These are phyloP conservation scores for Calidris pygmaea DNA, from an alignment of 2,113 vertebrate species.

Conservation along the genomic window DNA sequence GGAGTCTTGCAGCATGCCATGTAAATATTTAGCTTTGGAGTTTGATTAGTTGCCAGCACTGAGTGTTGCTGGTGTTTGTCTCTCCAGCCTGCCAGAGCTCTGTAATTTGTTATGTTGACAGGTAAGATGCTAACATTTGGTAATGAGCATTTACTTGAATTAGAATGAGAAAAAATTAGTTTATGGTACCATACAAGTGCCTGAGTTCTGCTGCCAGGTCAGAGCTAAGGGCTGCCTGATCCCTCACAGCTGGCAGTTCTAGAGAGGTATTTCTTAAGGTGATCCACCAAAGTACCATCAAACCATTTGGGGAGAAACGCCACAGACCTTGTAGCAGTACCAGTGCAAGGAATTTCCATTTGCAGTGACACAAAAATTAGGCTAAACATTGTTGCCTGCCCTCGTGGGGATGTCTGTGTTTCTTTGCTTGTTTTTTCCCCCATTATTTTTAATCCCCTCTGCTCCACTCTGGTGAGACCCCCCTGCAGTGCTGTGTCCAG, in stretches of 20 bases:
- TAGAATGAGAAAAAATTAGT: rapidly evolving
- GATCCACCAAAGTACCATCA: neutral
- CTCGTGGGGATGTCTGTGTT: neutral
- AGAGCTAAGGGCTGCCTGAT: neutral
- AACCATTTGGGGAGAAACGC: neutral
- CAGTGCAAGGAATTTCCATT: neutral
- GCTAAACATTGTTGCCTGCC: neutral
- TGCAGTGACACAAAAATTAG: neutral
- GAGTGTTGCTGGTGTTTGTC: neutral
- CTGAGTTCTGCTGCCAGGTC: neutral
- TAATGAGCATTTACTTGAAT: neutral
- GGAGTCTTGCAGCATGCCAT: neutral
- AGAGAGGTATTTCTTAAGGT: neutral
- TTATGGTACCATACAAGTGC: neutral
- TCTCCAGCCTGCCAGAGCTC: neutral
- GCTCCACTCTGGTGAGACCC: neutral
- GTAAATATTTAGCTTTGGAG: neutral
- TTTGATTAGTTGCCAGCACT: neutral
- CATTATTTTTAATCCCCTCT: neutral
- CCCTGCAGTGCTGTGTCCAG: neutral
- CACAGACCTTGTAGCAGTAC: neutral
- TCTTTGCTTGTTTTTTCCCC: neutral
- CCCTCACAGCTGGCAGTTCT: neutral
- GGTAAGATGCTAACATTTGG: neutral
- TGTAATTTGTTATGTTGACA: neutral